phyloP scores from a whole-genome alignment of 2,888 invertebrate species.

The Spodoptera exigua region DNA sequence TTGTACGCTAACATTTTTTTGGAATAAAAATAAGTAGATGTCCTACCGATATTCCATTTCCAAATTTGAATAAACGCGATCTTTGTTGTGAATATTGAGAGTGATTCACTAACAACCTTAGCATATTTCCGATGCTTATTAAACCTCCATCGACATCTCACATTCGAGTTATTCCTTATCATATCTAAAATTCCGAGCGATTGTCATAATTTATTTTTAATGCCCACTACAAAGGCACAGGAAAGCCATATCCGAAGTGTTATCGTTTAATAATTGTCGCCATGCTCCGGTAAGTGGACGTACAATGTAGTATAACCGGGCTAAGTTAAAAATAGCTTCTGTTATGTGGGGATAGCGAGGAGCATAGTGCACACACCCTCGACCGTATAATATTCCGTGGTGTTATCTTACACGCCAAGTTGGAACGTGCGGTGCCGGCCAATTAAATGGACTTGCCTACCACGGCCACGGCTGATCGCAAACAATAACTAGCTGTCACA shows the following conservation, averaged over 20 bases:
- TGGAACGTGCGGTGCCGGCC: constrained; percentile 61
- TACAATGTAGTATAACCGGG: constrained; percentile 32
- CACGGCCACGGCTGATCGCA: constrained; percentile 38
- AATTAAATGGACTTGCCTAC: constrained; percentile 67
- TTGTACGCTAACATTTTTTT: constrained; percentile 13
- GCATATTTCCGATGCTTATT: constrained; percentile 2
- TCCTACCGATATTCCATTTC: constrained; percentile 14
- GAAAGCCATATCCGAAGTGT: constrained; percentile 58
- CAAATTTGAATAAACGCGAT: constrained; percentile 6
- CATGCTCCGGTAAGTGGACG: constrained; percentile 46
- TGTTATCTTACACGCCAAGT: constrained; percentile 66
- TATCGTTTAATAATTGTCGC: constrained; percentile 55
- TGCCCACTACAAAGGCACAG: constrained; percentile 44
- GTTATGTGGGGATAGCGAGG: constrained; percentile 18
- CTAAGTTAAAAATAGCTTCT: constrained; percentile 54
- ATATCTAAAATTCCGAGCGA: constrained; percentile 33
- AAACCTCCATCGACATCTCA: constrained; percentile 25
- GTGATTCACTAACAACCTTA: neutral
- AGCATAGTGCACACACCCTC: constrained; percentile 49
- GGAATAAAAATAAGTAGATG: constrained; percentile 2
- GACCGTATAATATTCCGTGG: constrained; percentile 41
- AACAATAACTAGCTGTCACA: constrained; percentile 62
- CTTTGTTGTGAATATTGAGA: neutral
- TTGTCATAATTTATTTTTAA: constrained; percentile 52
- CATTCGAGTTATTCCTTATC: constrained; percentile 37